These are phyloP conservation scores for Xenopus borealis DNA, from an alignment of 2,113 vertebrate species.

Conservation along the genomic window DNA sequence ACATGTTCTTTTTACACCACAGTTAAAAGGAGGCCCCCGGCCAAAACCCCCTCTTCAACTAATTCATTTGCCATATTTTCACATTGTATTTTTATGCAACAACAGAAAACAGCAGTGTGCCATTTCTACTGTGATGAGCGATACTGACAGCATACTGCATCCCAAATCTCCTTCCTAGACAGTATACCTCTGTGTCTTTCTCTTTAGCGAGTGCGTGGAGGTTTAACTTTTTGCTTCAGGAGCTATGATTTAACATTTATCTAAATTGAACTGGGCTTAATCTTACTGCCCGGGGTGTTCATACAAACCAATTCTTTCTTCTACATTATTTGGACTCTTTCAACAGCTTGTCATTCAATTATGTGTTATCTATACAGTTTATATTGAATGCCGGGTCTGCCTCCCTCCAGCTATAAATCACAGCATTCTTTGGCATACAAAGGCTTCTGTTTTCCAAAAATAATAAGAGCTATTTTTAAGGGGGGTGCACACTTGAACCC, in stretches of 20 bases:
- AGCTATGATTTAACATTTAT: constrained; percentile 32
- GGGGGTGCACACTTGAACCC: neutral
- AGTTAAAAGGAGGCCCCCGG: too few relatives aligned
- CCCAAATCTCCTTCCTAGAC: constrained; percentile 20
- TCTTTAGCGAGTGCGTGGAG: constrained; percentile 30
- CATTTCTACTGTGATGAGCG: constrained; percentile 9
- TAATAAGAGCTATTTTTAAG: too few relatives aligned
- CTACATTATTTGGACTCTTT: constrained; percentile 16
- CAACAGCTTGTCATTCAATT: constrained; percentile 7
- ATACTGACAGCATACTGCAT: constrained; percentile 19
- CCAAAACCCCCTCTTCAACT: too few relatives aligned
- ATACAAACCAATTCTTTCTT: constrained; percentile 24
- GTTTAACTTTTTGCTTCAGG: constrained; percentile 36
- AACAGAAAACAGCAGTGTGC: constrained; percentile 16
- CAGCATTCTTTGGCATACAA: too few relatives aligned
- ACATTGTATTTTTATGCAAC: constrained; percentile 1
- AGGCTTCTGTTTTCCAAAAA: too few relatives aligned
- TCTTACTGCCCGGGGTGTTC: constrained; percentile 16
- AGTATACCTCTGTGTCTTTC: constrained; percentile 7
- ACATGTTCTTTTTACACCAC: too few relatives aligned
- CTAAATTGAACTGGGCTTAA: constrained; percentile 42
- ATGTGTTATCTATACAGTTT: neutral
- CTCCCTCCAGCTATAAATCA: neutral
- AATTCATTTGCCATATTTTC: neutral
- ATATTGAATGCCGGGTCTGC: neutral